These are phyloP conservation scores for Plagiodera versicolora DNA, from an alignment of 2,888 invertebrate genomes.

Conservation along the genomic window DNA sequence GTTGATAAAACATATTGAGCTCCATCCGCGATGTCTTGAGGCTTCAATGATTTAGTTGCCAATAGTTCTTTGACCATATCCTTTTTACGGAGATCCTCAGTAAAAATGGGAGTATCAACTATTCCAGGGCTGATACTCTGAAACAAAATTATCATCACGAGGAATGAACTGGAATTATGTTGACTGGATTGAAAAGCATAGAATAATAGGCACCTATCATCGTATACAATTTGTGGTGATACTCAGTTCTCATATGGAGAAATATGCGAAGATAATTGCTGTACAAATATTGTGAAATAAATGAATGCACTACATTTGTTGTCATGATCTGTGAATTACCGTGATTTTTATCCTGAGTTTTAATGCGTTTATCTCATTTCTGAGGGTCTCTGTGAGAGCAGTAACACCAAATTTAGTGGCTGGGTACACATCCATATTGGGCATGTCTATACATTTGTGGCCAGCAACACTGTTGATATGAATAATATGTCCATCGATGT, in stretches of 20 bases:
- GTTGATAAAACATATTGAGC: slow-evolving; percentile 35
- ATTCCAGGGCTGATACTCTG: slow-evolving; percentile 39
- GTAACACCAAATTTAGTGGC: slow-evolving; percentile 37
- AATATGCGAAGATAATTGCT: too few relatives aligned
- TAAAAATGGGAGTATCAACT: slow-evolving; percentile 34
- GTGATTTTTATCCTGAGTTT: slow-evolving; percentile 29
- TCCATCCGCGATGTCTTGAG: slow-evolving; percentile 36
- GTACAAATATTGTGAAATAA: too few relatives aligned
- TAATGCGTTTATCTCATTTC: slow-evolving; percentile 29
- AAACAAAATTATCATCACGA: not conserved
- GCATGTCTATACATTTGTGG: not conserved
- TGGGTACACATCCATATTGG: slow-evolving; percentile 26
- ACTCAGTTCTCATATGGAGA: too few relatives aligned
- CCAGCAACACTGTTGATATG: slow-evolving; percentile 18
- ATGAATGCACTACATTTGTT: too few relatives aligned
- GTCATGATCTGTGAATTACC: slow-evolving; percentile 18
- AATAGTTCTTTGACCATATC: not conserved
- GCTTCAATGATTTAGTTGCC: slow-evolving; percentile 14
- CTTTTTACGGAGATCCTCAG: slow-evolving; percentile 3
- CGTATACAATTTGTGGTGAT: too few relatives aligned
- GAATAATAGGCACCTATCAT: too few relatives aligned
- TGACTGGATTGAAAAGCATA: too few relatives aligned
- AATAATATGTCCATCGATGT: slow-evolving; percentile 18
- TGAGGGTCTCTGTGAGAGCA: slow-evolving; percentile 34
- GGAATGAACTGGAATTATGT: too few relatives aligned